Conservation (phyloP, 2,797 vertebrate species). For the Hydrocynus forskahlii region DNA sequence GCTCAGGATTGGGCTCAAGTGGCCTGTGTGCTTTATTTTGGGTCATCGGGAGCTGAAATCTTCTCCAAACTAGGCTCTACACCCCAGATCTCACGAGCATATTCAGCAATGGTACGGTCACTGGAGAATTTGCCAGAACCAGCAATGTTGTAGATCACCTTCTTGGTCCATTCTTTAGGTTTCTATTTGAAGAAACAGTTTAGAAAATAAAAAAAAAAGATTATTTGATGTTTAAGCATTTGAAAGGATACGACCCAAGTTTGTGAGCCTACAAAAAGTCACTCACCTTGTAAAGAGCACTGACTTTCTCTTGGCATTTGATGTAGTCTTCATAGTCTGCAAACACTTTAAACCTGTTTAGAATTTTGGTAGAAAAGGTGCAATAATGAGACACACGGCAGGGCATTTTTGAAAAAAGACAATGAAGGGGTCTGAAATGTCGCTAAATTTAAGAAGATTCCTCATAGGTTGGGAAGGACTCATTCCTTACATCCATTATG, state of each 20-base stretch:
- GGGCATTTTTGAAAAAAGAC: no score
- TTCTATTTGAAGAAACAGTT: constrained; percentile 72
- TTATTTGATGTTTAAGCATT: neutral
- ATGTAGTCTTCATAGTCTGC: constrained; percentile 93
- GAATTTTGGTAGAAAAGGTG: constrained; percentile 14
- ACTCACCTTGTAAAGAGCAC: constrained; percentile 86
- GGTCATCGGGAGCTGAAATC: constrained; percentile 83
- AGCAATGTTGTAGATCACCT: constrained; percentile 91
- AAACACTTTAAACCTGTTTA: constrained; percentile 90
- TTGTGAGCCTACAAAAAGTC: neutral
- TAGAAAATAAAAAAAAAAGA: constrained; percentile 14
- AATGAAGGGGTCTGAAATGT: no score
- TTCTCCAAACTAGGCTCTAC: constrained; percentile 85
- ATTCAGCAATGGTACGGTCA: constrained; percentile 89
- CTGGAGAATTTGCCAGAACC: constrained; percentile 92
- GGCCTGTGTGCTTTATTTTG: constrained; percentile 53
- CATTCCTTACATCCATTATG: no score
- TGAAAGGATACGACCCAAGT: neutral
- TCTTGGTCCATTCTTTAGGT: constrained; percentile 91
- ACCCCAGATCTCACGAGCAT: constrained; percentile 92
- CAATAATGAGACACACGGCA: neutral
- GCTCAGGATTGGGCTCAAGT: neutral
- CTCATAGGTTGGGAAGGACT: no score
- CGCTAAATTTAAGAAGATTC: no score
- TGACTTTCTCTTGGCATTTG: constrained; percentile 90